Conservation (phyloP, 2,113 vertebrate genomes). For the Rhea pennata region DNA sequence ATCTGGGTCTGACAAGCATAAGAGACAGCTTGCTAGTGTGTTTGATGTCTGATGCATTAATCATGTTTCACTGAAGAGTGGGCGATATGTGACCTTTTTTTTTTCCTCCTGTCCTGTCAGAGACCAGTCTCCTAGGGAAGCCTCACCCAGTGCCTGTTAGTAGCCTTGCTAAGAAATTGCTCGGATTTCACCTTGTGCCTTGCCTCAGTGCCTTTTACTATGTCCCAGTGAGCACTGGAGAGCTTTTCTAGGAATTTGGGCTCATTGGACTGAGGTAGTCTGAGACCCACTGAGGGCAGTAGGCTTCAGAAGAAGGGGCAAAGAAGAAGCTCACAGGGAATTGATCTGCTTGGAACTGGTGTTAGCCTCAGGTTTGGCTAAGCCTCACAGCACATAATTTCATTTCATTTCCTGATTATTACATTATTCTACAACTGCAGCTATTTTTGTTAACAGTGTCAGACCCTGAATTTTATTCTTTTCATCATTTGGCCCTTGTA, state of each 20-base stretch:
- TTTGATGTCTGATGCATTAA: neutral
- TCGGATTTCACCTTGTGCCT: neutral
- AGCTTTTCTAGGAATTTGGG: neutral
- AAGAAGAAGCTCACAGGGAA: neutral
- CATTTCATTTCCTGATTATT: neutral
- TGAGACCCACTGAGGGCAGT: rapidly evolving
- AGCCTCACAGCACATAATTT: neutral
- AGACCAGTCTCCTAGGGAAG: neutral
- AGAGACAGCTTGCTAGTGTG: neutral
- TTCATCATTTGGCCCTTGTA: neutral
- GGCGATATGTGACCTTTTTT: neutral
- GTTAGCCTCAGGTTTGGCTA: neutral
- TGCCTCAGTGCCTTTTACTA: neutral
- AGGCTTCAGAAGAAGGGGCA: neutral
- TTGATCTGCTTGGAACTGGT: neutral
- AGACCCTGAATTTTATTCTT: neutral
- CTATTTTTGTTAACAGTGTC: neutral
- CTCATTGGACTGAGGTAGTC: neutral
- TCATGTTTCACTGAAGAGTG: rapidly evolving
- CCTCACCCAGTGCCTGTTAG: neutral
- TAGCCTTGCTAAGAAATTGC: neutral
- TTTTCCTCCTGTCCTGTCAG: neutral
- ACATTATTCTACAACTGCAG: neutral
- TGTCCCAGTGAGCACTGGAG: neutral
- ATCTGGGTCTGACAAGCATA: neutral